Evolutionary conservation across 2,888 invertebrate genomes (phyloP), one percentile per base, ranked within the genome.

Genomic region (Tridacna crocea): DNA sequence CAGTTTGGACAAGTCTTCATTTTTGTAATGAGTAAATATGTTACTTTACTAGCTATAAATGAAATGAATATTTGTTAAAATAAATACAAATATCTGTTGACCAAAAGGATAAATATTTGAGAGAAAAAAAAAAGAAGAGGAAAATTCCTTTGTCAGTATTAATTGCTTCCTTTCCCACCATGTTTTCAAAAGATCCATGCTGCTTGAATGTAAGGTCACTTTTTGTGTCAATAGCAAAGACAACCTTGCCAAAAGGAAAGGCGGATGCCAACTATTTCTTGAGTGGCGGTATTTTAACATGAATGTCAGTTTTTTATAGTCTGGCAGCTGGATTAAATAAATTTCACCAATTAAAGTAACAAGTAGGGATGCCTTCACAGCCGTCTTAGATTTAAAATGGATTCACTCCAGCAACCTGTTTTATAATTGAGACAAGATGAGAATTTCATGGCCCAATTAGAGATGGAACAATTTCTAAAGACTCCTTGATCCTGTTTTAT

Each of bases 321-420:
- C 36, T 22, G 24, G 46, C 79, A 79, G 79, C 73, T 79, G 79
- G 26, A 13, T 65, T 46, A 22, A 79, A 79, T 79, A 73, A 79
- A 79, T 55, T 73, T 73, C 73, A 55, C 73, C 65, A 73, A 73
- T 73, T 79, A 72, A 78, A 72, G 75, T 75, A 75, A 75, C 63
- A 75, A 63, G 75, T 63, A 48, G 46, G 26, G 27, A 61, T n/a
- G 13, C 22, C 51, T 17, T 19, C 51, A 13, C 75, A 75, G 65
- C 65, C 65, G 75, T 22, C 66, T 27, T 63, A n/a, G 26, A 24
- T 24, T 61, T 66, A 66, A 66, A 70, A 19, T 24, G 24, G 68
- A 70, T 51, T 26, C 8, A 15, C 70, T 70, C n/a, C 8, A 19
- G 55, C 65, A 75, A 75, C 75, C 75, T 75, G 75, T 75, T 65